Evolutionary conservation across 2,797 vertebrate species (phyloP).

Genomic region (Lepus oiostolus): DNA sequence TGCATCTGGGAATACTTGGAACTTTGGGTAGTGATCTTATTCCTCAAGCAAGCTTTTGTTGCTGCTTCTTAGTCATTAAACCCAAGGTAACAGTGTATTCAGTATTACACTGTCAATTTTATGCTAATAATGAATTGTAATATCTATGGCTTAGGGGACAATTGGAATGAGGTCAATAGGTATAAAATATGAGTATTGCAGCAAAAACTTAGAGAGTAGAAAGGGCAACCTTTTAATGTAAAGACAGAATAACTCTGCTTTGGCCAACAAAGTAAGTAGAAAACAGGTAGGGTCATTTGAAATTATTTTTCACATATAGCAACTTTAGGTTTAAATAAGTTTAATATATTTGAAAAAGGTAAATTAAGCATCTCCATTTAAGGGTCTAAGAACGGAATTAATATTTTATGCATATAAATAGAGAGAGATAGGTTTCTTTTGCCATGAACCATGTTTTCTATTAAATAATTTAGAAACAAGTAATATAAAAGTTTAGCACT

Average conservation of each 20-base stretch:
- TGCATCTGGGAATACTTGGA: neutral
- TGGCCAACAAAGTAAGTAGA: neutral
- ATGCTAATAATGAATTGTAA: neutral
- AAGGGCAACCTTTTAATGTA: neutral
- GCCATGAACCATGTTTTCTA: neutral
- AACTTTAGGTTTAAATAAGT: neutral
- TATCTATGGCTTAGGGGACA: neutral
- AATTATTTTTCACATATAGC: neutral
- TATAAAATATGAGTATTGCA: neutral
- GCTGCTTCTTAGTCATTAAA: neutral
- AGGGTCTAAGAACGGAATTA: neutral
- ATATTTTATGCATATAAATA: neutral
- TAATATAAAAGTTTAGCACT: neutral
- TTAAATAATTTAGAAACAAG: neutral
- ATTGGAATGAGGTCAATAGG: neutral
- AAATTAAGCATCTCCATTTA: neutral
- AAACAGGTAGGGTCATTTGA: neutral
- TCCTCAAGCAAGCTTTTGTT: neutral
- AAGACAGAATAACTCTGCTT: neutral
- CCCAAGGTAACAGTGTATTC: neutral
- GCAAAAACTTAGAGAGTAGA: neutral
- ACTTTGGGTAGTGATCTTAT: neutral
- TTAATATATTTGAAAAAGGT: neutral
- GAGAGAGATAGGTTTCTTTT: neutral
- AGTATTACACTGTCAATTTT: neutral